Evolutionary conservation across 2,113 vertebrate species (phyloP), one percentile per base, ranked within the genome.

Genomic region (Tympanuchus pallidicinctus): DNA sequence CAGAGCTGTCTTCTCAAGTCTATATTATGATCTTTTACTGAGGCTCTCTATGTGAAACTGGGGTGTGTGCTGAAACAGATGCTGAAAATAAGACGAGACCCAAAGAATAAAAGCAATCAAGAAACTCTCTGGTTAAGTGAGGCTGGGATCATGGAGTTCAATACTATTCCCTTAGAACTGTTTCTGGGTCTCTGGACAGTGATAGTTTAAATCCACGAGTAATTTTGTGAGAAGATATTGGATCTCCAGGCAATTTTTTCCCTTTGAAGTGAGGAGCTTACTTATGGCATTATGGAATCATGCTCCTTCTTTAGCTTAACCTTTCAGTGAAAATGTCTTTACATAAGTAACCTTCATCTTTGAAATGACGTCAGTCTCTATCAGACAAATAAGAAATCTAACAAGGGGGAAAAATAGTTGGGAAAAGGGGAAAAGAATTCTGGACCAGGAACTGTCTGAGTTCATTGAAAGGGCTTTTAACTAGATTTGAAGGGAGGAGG

Each of bases 111-210:
- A 2, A 57, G 15, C 30, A 69, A 63, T 13, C 20, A 89, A 57
- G 52, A 85, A 73, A 65, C 12, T 4, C 6, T 38, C 8, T 24
- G 7, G 9, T 47, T 91, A 43, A 82, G 65, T 48, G 10, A 79
- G 14, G 7, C 0, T 69, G 24, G 38, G 5, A 60, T 6, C 5
- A 47, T 4, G 5, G 13, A 52, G 18, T 54, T 45, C 22, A 50
- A 60, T 3, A 3, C 85, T 82, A 69, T 2, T 1, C 18, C 18
- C 1, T 0, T 30, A 64, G 24, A 80, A 77, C 1, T 0, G 11
- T 76, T 94, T 70, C 75, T 82, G 25, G 10, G 12, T 82, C 86
- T 81, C 54, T 70, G 21, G 30, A 30, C 6, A 54, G 13, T n/a
- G 28, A 63, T 1, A 34, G 8, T 21, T 76, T 45, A 67, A 92